phyloP scores from a whole-genome alignment of 64 coral and sea anemone species.

The Porites lutea region DNA sequence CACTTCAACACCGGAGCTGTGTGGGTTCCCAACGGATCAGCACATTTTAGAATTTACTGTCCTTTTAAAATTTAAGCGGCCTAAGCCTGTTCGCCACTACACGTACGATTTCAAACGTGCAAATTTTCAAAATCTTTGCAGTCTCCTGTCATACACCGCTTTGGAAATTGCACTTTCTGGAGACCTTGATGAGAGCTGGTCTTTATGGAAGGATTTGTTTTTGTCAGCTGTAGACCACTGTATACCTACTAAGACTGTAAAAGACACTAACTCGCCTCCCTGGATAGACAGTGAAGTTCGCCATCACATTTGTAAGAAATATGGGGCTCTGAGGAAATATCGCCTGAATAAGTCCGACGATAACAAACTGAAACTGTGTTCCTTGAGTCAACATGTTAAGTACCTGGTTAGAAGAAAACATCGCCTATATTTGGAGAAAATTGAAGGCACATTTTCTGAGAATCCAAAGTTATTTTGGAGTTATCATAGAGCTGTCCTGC shows the following conservation, averaged over 20 bases:
- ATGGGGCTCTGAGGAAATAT: constrained; percentile 26
- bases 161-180: constrained; percentile 12
- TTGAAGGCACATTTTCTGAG: constrained; percentile 28
- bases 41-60: constrained; percentile 56
- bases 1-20: constrained; percentile 2
- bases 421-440: constrained; percentile 13
- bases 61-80: constrained; percentile 38
- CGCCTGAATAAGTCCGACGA: neutral
- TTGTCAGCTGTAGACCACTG: constrained; percentile 26
- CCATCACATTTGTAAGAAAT: neutral
- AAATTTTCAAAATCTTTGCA: constrained; percentile 28
- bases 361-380: constrained; percentile 18
- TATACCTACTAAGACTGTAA: constrained; percentile 14
- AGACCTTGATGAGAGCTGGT: constrained; percentile 33
- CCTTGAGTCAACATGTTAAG: constrained; percentile 36
- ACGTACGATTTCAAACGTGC: constrained; percentile 50
- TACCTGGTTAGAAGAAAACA: constrained; percentile 18
- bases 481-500: constrained; percentile 31
- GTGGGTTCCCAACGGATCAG: constrained; percentile 53
- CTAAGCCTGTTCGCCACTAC: constrained; percentile 22
- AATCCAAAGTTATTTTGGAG: constrained; percentile 66
- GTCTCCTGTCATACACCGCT: neutral
- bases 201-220: constrained; percentile 61
- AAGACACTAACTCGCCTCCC: constrained; percentile 39
- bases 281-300: constrained; percentile 34